phyloP scores from a whole-genome alignment of 2,888 invertebrate genomes.

The Empis livida region DNA sequence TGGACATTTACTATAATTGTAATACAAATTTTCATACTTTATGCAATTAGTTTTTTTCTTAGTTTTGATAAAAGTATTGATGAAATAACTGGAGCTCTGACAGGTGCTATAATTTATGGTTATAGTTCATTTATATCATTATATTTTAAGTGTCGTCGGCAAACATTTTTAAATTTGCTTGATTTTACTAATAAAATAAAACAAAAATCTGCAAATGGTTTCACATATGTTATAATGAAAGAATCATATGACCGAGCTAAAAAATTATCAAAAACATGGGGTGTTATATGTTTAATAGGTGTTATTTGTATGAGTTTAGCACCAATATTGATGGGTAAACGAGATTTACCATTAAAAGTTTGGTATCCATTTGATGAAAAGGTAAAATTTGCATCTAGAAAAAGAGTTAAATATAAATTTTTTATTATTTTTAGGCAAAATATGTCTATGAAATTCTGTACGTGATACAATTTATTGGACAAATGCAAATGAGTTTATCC shows the following conservation, averaged over 20 bases:
- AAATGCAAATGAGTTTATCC: constrained; percentile 19
- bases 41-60: too few relatives aligned
- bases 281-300: constrained; percentile 19
- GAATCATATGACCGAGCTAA: constrained; percentile 15
- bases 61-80: not conserved
- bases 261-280: constrained; percentile 18
- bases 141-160: not conserved
- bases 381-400: constrained; percentile 12
- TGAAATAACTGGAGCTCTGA: not conserved
- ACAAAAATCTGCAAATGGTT: constrained; percentile 12
- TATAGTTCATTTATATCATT: not conserved
- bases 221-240: constrained; percentile 23
- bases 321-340: constrained; percentile 20
- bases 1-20: too few relatives aligned
- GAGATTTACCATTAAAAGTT: constrained; percentile 23
- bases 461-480: constrained; percentile 25
- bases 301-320: constrained; percentile 21
- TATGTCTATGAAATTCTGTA: constrained; percentile 20
- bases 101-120: not conserved
- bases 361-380: constrained; percentile 30
- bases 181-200: not conserved
- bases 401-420: not conserved
- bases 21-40: too few relatives aligned
- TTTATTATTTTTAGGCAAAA: constrained; percentile 16
- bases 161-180: not conserved